phyloP scores from a whole-genome alignment of 2,888 invertebrate species.

The Cerastis rubricosa region DNA sequence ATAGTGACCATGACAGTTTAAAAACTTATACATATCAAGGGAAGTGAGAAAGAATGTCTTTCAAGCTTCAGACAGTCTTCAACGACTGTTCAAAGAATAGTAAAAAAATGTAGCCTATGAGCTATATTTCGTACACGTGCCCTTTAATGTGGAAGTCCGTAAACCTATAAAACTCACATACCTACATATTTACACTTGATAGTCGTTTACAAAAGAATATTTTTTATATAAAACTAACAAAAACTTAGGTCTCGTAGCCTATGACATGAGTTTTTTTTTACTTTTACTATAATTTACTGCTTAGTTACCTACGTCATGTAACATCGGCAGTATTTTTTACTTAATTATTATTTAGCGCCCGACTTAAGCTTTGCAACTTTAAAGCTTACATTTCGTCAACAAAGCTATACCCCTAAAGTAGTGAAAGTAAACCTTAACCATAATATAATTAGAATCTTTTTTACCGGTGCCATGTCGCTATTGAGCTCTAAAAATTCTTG shows the following conservation, averaged over 20 bases:
- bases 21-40: no score
- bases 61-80: neutral
- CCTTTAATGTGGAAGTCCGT: conserved; percentile 21
- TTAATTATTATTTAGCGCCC: conserved; percentile 33
- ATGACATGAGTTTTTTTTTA: conserved; percentile 31
- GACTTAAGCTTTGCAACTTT: conserved; percentile 29
- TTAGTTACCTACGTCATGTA: conserved; percentile 22
- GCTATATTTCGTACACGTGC: neutral
- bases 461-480: conserved; percentile 39
- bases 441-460: neutral
- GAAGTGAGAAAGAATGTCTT: neutral
- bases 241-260: conserved; percentile 41
- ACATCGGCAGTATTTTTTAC: conserved; percentile 19
- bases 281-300: conserved; percentile 22
- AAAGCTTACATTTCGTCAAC: conserved; percentile 27
- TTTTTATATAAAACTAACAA: conserved; percentile 35
- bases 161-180: conserved; percentile 32
- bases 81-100: neutral
- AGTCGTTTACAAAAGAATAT: conserved; percentile 40
- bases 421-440: conserved; percentile 26
- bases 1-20: no score
- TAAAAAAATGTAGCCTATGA: neutral
- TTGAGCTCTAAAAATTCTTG: conserved; percentile 39
- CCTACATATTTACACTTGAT: conserved; percentile 52
- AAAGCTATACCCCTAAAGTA: conserved; percentile 28